Percentiles rank a stretch among this genome's conserved stretches.
Conservation (phyloP, 2,888 invertebrate genomes). For the Microdon myrmicae region DNA sequence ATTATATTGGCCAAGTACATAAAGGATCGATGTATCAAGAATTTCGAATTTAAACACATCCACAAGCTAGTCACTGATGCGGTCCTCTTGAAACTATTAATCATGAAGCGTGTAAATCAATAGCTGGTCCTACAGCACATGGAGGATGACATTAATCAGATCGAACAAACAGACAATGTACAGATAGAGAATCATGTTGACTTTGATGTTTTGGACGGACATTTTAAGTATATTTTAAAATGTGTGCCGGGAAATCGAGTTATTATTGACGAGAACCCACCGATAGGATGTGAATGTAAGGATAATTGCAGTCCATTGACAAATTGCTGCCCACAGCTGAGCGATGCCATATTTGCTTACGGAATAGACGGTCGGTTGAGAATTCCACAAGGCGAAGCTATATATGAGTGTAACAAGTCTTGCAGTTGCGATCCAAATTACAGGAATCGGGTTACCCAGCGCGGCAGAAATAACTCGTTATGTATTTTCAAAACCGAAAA, state of each 20-base stretch:
- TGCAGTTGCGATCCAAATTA: slow-evolving; percentile 84
- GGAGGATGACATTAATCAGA: slow-evolving; percentile 79
- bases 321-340: slow-evolving; percentile 73
- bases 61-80: too few relatives aligned
- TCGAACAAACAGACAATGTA: slow-evolving; percentile 77
- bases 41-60: too few relatives aligned
- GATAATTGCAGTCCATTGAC: slow-evolving; percentile 49
- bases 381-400: slow-evolving; percentile 81
- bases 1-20: slow-evolving; percentile 58
- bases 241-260: slow-evolving; percentile 78
- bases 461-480: slow-evolving; percentile 78
- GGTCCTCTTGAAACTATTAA: slow-evolving; percentile 56
- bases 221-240: slow-evolving; percentile 86
- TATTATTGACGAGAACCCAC: slow-evolving; percentile 79
- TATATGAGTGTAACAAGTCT: slow-evolving; percentile 92
- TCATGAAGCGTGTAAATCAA: slow-evolving; percentile 72
- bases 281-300: slow-evolving; percentile 83
- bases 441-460: slow-evolving; percentile 89
- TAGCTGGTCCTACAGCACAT: slow-evolving; percentile 74
- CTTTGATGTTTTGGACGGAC: slow-evolving; percentile 81
- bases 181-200: slow-evolving; percentile 87
- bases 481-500: slow-evolving; percentile 89
- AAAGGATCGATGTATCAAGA: too few relatives aligned
- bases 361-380: slow-evolving; percentile 74
- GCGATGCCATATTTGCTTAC: slow-evolving; percentile 75